phyloP scores from a whole-genome alignment of 2,888 invertebrate genomes.

The Pseudanteris insignis region DNA sequence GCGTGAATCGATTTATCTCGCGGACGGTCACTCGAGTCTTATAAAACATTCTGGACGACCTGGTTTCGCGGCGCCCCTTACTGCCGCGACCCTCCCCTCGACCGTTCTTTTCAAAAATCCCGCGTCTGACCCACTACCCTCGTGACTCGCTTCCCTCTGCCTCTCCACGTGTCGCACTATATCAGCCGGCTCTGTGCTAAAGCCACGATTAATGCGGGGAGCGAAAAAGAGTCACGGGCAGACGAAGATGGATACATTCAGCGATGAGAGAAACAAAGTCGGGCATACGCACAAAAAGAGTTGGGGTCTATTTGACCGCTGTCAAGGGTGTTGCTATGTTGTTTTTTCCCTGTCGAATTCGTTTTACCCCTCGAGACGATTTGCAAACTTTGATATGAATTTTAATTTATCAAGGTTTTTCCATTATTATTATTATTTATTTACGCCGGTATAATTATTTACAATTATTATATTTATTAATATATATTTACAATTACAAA shows the following conservation, averaged over 20 bases:
- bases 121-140: conserved; percentile 61
- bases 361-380: too few species aligned
- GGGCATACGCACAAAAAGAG: conserved; percentile 27
- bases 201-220: conserved; percentile 42
- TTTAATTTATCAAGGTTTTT: too few species aligned
- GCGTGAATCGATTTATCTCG: conserved; percentile 41
- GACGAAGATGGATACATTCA: conserved; percentile 34
- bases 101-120: conserved; percentile 50
- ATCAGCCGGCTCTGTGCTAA: conserved; percentile 37
- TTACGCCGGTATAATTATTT: too few species aligned
- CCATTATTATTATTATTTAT: too few species aligned
- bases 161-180: conserved; percentile 42
- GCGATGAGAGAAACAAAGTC: conserved; percentile 41
- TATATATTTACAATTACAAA: too few species aligned
- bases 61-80: conserved; percentile 49
- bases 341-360: background rate
- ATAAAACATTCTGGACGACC: conserved; percentile 51
- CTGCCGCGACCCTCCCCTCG: conserved; percentile 22
- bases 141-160: conserved; percentile 57
- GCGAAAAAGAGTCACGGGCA: conserved; percentile 40
- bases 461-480: too few species aligned
- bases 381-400: too few species aligned
- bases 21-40: conserved; percentile 40
- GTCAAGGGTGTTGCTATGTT: conserved; percentile 4
- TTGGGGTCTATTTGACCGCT: conserved; percentile 16